Percentiles rank a stretch among this genome's conserved stretches.
Evolutionary conservation across 2,797 vertebrate species (phyloP).

Genomic region (Atherinosoma microstoma): DNA sequence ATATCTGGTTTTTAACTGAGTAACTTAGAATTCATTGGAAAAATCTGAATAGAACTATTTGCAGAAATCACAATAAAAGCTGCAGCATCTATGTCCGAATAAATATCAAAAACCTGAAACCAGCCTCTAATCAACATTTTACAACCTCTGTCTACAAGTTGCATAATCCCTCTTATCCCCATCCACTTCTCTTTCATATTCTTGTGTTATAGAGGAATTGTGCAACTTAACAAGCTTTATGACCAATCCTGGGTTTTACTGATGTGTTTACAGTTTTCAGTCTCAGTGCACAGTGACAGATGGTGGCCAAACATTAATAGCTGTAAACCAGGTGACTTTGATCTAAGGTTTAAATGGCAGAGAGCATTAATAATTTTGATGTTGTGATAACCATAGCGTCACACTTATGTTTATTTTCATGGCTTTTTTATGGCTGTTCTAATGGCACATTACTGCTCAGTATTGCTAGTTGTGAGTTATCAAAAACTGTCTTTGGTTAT

Average conservation of each 20-base stretch:
- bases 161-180: constrained; percentile 18
- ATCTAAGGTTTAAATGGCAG: constrained; percentile 36
- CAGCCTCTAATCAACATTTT: not conserved
- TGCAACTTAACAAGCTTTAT: constrained; percentile 38
- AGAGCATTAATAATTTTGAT: not conserved
- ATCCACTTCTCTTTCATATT: not conserved
- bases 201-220: constrained; percentile 43
- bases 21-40: not conserved
- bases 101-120: not conserved
- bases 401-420: no score
- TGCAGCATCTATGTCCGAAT: not conserved
- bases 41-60: not conserved
- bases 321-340: constrained; percentile 16
- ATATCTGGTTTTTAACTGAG: no score
- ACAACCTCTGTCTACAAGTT: constrained; percentile 18
- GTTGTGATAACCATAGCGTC: no score
- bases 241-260: constrained; percentile 42
- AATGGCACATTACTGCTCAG: no score
- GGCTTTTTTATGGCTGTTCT: no score
- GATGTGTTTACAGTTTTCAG: constrained; percentile 15
- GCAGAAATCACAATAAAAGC: not conserved
- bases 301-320: constrained; percentile 64
- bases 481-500: not conserved
- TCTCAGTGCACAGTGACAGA: constrained; percentile 36
- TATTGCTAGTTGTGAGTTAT: no score